Percentiles rank a stretch among this genome's conserved stretches.
Evolutionary conservation across 2,113 vertebrate species (phyloP).

Genomic region (Paratilapia polleni): DNA sequence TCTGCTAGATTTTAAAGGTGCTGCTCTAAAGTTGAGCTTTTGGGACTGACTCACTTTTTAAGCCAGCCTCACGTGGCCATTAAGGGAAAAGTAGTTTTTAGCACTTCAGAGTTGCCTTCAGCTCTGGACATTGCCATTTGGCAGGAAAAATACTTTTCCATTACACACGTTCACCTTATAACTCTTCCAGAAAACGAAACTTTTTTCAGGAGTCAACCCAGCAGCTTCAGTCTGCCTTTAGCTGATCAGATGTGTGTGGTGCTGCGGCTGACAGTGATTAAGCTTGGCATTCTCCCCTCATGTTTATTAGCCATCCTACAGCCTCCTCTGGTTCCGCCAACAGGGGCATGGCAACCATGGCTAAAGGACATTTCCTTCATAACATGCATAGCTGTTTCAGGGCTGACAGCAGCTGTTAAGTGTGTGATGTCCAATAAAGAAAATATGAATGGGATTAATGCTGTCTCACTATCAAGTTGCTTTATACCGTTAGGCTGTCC

Average conservation of each 20-base stretch:
- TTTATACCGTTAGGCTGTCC: conserved; percentile 27
- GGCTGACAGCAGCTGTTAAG: conserved; percentile 45
- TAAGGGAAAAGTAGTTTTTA: not conserved
- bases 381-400: conserved; percentile 18
- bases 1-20: too few relatives aligned
- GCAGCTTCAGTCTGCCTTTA: not conserved
- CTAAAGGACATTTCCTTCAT: conserved; percentile 29
- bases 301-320: not conserved
- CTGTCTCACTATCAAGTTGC: conserved; percentile 32
- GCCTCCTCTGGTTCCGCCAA: not conserved
- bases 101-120: not conserved
- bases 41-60: not conserved
- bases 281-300: not conserved
- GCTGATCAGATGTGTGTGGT: conserved; percentile 13
- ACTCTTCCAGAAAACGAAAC: not conserved
- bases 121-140: not conserved
- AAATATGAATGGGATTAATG: conserved; percentile 27
- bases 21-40: too few relatives aligned
- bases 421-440: not conserved
- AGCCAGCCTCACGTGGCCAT: not conserved
- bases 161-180: not conserved
- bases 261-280: conserved; percentile 35
- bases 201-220: not conserved
- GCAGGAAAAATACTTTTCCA: not conserved
- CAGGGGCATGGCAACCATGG: conserved; percentile 5